A percentile compares a stretch with the other conserved stretches of the same genome.
phyloP scores from a whole-genome alignment of 2,888 invertebrate genomes.

The Sinohyriopsis cumingii region DNA sequence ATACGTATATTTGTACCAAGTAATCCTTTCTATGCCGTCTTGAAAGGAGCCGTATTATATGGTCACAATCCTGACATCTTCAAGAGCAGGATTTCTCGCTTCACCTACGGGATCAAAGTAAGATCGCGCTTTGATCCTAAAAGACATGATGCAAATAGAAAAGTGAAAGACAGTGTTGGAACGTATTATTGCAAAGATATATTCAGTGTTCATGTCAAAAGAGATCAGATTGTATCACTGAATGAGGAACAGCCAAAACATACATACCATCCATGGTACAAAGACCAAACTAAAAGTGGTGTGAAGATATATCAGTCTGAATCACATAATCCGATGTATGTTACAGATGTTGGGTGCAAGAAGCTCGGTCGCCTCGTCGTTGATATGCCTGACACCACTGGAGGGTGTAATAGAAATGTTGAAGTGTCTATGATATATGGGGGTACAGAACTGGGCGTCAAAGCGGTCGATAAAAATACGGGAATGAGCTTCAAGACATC shows the following conservation, averaged over 20 bases:
- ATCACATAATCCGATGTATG: conserved; percentile 19
- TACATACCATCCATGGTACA: conserved; percentile 9
- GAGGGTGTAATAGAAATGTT: conserved; percentile 16
- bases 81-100: conserved; percentile 21
- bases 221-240: conserved; percentile 11
- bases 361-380: conserved; percentile 28
- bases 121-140: conserved; percentile 8
- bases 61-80: conserved; percentile 28
- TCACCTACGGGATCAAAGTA: conserved; percentile 19
- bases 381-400: conserved; percentile 29
- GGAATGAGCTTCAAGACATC: conserved; percentile 7
- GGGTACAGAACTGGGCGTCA: conserved; percentile 37
- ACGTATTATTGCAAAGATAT: conserved; percentile 13
- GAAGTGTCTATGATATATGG: conserved; percentile 37
- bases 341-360: conserved; percentile 19
- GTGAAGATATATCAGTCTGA: conserved; percentile 20
- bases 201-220: conserved; percentile 19
- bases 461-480: conserved; percentile 19
- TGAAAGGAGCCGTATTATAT: conserved; percentile 26
- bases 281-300: conserved; percentile 11
- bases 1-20: conserved; percentile 19
- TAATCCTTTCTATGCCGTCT: conserved; percentile 25
- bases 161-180: conserved; percentile 7
- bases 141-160: conserved; percentile 11
- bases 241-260: conserved; percentile 1